Evolutionary conservation across 2,888 invertebrate genomes (phyloP).

Genomic region (Kuschelorhynchus macadamiae): DNA sequence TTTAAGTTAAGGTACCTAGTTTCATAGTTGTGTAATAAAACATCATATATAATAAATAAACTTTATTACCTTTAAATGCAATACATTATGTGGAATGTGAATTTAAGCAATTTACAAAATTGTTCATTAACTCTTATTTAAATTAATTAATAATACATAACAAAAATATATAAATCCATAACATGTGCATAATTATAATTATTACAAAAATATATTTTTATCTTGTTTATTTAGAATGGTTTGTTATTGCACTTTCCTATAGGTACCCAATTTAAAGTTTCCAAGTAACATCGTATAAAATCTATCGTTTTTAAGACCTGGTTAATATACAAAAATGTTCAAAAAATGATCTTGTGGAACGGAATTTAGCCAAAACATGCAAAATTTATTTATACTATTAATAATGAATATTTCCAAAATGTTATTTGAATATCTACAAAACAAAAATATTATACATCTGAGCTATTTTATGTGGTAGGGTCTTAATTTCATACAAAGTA

Average conservation of each 20-base stretch:
- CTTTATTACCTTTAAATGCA: conserved; percentile 47
- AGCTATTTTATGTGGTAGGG: too few relatives aligned
- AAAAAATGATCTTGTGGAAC: conserved; percentile 21
- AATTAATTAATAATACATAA: conserved; percentile 56
- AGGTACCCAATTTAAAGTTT: conserved; percentile 38
- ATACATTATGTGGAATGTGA: conserved; percentile 47
- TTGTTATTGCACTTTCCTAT: conserved; percentile 44
- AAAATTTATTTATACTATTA: neutral
- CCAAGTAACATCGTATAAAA: conserved; percentile 13
- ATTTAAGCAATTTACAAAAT: conserved; percentile 47
- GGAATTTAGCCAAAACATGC: neutral
- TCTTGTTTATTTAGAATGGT: conserved; percentile 34
- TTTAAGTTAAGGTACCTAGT: too few relatives aligned
- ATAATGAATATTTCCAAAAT: too few relatives aligned
- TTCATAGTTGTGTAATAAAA: conserved; percentile 15
- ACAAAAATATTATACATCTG: too few relatives aligned
- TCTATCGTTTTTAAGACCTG: conserved; percentile 2
- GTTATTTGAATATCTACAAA: too few relatives aligned
- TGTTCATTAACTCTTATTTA: conserved; percentile 30
- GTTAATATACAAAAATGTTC: conserved; percentile 1
- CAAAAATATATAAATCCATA: conserved; percentile 54
- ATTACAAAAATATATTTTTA: conserved; percentile 46
- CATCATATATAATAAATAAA: conserved; percentile 44
- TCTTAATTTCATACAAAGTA: too few relatives aligned
- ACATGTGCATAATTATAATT: conserved; percentile 51